These are phyloP conservation scores for Toxotes lorentzi DNA, from an alignment of 2,797 vertebrate species.

Conservation along the genomic window DNA sequence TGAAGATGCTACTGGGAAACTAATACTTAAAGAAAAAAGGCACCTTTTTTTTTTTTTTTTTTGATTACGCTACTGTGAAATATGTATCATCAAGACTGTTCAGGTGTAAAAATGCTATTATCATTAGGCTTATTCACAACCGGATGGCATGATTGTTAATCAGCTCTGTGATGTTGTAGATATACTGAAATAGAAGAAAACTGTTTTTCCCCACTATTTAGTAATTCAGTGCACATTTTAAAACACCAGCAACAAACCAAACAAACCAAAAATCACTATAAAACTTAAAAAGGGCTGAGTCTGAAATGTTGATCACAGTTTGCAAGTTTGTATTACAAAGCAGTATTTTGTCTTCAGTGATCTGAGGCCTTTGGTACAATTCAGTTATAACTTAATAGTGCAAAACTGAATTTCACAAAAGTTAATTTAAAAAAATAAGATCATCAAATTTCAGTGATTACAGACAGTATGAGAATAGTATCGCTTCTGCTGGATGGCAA, in stretches of 20 bases:
- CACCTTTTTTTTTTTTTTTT: constrained; percentile 3
- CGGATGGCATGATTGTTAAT: constrained; percentile 37
- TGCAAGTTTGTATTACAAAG: neutral
- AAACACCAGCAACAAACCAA: neutral
- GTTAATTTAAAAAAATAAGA: neutral
- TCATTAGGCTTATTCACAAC: constrained; percentile 28
- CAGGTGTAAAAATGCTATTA: constrained; percentile 55
- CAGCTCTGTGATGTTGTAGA: constrained; percentile 8
- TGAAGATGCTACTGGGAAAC: constrained; percentile 15
- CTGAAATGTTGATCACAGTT: neutral
- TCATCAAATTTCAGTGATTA: neutral
- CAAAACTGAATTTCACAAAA: neutral
- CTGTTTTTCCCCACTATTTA: neutral
- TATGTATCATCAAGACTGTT: constrained; percentile 49
- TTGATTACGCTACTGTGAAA: constrained; percentile 48
- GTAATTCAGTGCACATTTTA: constrained; percentile 21
- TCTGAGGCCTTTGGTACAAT: neutral
- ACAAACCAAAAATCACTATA: neutral
- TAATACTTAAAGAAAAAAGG: constrained; percentile 1
- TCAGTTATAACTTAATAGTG: neutral
- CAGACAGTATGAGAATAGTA: neutral
- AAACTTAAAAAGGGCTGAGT: neutral
- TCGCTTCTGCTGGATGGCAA: neutral
- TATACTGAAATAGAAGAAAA: neutral
- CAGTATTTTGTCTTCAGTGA: neutral